Evolutionary conservation across 2,113 vertebrate genomes (phyloP).

Genomic region (Ardeotis arabs): DNA sequence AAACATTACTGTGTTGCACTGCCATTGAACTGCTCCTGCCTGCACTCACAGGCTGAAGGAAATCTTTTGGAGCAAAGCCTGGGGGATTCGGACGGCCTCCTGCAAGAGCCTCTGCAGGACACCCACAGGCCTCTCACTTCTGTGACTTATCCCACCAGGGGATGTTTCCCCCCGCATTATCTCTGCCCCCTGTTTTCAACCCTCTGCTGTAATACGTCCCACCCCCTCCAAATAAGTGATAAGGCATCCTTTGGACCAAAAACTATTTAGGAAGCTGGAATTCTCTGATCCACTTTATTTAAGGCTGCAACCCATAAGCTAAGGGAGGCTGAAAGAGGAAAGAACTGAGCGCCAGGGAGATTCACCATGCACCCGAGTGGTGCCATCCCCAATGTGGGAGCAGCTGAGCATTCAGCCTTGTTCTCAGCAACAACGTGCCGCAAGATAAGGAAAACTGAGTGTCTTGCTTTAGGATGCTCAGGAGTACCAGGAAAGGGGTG

Average conservation of each 20-base stretch:
- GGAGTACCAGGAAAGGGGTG: background rate
- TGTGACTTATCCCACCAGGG: background rate
- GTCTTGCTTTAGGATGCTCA: background rate
- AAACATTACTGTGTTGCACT: accelerated
- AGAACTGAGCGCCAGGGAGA: background rate
- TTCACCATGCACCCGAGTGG: background rate
- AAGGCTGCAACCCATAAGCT: background rate
- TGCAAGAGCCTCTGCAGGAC: background rate
- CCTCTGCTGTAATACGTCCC: background rate
- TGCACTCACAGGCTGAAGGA: accelerated
- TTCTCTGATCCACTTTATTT: background rate
- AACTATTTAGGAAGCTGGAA: background rate
- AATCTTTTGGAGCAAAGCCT: accelerated
- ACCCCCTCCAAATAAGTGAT: background rate
- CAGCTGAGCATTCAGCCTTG: background rate
- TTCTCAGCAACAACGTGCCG: background rate
- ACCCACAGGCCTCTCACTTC: background rate
- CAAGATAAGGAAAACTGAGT: background rate
- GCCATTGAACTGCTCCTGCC: background rate
- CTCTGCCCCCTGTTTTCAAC: background rate
- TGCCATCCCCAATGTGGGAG: background rate
- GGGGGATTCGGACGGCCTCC: background rate
- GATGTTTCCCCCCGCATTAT: accelerated
- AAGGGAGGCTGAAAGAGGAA: background rate
- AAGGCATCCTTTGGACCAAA: background rate